Base-by-base conservation (phyloP, 1,140 invertebrate genomes). In the Drosophila micromelanica region DNA sequence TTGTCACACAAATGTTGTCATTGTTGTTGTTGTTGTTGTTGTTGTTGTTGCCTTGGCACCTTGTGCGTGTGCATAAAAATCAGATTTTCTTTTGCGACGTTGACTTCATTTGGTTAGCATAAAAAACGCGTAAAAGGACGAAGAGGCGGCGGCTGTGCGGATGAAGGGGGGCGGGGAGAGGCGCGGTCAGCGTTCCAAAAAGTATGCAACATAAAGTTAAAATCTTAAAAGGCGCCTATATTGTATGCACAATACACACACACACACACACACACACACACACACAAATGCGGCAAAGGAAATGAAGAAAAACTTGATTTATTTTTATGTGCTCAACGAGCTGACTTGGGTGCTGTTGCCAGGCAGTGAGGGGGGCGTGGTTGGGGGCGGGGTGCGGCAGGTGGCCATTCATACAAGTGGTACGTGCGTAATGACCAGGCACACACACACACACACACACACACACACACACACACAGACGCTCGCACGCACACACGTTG, bases 221-320 rank as follows among this genome's bases (percentile, higher is more conserved):
- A 85, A 86, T 85, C 81, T 80, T 72, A 45, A 80, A 80, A 75
- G 72, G 65, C 65, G 40, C 40, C 48, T 74, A 73, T 75, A 84
- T 85, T 70, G 73, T 76, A 49, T 56, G 62, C 43, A 51, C 71
- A 59, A 62, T 55, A 76, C 62, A 67, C 45, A 52, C 46, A 74
- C 48, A 52, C 40, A 52, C 17, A 71, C 54, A 57, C 7, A 45
- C 61, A 54, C 45, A 56, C 49, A 43, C 59, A 51, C 42, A 43
- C 23, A 35, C 8, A n/a, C 32, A 62, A 63, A 76, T 74, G 55
- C 60, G 59, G 75, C 82, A 87, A 76, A 87, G 78, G 82, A 86
- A 86, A 86, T 86, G 78, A 87, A 87, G 82, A 86, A 86, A 86
- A 86, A 86, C 82, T 86, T 86, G 82, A 86, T 87, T 86, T 86